Evolutionary conservation across 2,888 invertebrate species (phyloP).

Genomic region (Nomada lathburiana): DNA sequence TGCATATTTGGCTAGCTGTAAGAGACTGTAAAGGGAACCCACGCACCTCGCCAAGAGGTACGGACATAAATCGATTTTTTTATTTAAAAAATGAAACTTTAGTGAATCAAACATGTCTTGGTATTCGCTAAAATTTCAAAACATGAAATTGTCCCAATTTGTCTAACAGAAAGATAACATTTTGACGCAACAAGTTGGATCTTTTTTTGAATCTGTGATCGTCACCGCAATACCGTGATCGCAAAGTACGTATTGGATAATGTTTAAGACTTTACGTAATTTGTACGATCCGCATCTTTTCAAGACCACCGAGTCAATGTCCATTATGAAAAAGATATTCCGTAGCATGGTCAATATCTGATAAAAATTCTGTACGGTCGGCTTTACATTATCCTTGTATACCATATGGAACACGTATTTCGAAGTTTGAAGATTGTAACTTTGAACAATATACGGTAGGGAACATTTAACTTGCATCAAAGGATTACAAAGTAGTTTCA

Average conservation of each 20-base stretch:
- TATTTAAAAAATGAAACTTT: no score
- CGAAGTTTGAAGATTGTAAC: background rate
- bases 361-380: background rate
- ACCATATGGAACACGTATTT: constrained; percentile 13
- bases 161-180: no score
- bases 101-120: no score
- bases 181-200: no score
- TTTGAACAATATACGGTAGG: background rate
- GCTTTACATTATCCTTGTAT: background rate
- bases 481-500: background rate
- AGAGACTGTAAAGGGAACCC: background rate
- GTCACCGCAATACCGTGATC: background rate
- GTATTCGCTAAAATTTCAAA: no score
- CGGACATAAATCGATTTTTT: no score
- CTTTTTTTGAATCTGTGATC: background rate
- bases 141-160: no score
- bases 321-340: background rate
- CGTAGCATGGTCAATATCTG: background rate
- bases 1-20: background rate
- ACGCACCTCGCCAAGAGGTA: background rate
- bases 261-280: background rate
- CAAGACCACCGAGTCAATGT: background rate
- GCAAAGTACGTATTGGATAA: constrained; percentile 11
- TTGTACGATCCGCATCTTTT: background rate
- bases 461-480: background rate